Conservation (phyloP, 1,140 invertebrate genomes). For the Pseudobourletiella spinata region DNA sequence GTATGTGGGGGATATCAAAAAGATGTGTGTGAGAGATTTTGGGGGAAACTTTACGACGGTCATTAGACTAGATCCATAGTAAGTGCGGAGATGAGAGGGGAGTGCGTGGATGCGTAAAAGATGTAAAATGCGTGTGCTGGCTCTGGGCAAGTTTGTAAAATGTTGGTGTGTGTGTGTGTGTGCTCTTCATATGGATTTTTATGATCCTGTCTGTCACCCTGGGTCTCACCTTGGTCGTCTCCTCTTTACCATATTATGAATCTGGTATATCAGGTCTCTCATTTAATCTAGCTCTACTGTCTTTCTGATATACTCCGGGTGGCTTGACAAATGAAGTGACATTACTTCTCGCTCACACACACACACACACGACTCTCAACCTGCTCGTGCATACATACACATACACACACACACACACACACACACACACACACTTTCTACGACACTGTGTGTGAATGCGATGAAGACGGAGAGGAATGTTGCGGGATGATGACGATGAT, state of each 20-base stretch:
- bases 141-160: no score
- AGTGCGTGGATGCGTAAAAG: no score
- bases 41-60: not conserved
- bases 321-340: constrained; percentile 26
- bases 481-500: no score
- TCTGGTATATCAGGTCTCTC: not conserved
- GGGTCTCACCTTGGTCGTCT: constrained; percentile 1
- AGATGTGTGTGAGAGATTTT: no score
- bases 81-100: no score
- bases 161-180: no score
- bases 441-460: not conserved
- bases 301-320: constrained; percentile 18
- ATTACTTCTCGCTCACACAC: no score
- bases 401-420: not conserved
- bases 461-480: no score
- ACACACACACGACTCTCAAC: not conserved
- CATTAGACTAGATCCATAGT: constrained; percentile 12
- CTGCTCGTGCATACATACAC: not conserved
- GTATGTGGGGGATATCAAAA: no score
- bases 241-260: no score
- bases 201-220: constrained; percentile 11
- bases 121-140: no score
- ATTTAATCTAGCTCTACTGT: no score
- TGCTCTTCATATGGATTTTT: constrained; percentile 11
- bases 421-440: not conserved